These are phyloP conservation scores for Rambutsinella grinnellia DNA, from an alignment of 2,888 invertebrate species.

Conservation along the genomic window DNA sequence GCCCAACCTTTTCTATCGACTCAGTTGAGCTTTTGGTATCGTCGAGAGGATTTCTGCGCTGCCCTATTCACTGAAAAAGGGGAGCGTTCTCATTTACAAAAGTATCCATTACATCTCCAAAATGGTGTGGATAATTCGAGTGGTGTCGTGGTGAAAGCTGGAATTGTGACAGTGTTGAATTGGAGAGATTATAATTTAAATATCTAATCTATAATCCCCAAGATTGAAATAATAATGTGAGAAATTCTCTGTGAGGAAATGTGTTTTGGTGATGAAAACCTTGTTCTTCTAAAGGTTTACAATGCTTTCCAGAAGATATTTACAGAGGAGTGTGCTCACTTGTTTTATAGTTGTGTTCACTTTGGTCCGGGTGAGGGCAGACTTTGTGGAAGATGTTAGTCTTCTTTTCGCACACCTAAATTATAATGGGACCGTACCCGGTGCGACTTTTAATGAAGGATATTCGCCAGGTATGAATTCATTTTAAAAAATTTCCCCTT, in stretches of 20 bases:
- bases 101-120: no score
- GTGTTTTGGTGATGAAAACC: slow-evolving; percentile 33
- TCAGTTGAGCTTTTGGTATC: slow-evolving; percentile 45
- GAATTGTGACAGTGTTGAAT: no score
- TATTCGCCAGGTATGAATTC: slow-evolving; percentile 31
- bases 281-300: slow-evolving; percentile 23
- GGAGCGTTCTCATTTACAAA: no score
- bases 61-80: no score
- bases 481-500: no score
- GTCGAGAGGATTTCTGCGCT: no score
- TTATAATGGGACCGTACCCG: slow-evolving; percentile 32
- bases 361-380: slow-evolving; percentile 6
- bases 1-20: slow-evolving; percentile 27
- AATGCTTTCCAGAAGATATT: slow-evolving; percentile 48
- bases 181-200: no score
- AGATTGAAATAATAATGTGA: slow-evolving; percentile 2
- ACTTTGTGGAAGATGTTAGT: slow-evolving; percentile 7
- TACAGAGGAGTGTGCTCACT: slow-evolving; percentile 16
- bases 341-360: neutral
- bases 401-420: neutral
- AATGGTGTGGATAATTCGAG: no score
- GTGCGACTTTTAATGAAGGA: slow-evolving; percentile 23
- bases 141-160: neutral
- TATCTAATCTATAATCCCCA: neutral
- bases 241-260: slow-evolving; percentile 35